Conservation (phyloP, 1,140 invertebrate genomes). For the Cherax destructor region DNA sequence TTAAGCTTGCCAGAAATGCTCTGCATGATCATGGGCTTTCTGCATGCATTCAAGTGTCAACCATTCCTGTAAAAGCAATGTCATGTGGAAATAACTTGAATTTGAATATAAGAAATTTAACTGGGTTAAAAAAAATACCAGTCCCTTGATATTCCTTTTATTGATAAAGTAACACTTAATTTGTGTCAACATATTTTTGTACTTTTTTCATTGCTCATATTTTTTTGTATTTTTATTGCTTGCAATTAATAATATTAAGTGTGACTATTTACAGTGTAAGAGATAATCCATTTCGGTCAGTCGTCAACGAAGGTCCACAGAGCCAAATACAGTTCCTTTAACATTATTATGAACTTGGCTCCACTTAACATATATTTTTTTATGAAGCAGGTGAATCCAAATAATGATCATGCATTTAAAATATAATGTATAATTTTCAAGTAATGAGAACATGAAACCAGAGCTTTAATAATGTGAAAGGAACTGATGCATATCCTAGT, state of each 20-base stretch:
- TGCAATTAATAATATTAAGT: neutral
- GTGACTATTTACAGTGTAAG: slow-evolving; percentile 31
- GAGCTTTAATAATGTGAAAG: neutral
- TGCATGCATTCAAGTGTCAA: too few species aligned
- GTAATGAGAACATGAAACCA: neutral
- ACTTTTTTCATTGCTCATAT: slow-evolving; percentile 18
- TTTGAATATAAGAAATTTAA: too few species aligned
- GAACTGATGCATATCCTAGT: neutral
- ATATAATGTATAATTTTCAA: neutral
- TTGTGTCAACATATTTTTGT: slow-evolving; percentile 9
- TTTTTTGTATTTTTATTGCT: slow-evolving; percentile 22
- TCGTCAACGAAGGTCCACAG: neutral
- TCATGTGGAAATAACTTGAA: too few species aligned
- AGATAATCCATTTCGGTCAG: neutral
- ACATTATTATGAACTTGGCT: slow-evolving; percentile 5
- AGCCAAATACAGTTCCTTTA: neutral
- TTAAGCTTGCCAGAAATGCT: too few species aligned
- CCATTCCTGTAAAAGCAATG: too few species aligned
- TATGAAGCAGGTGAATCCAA: too few species aligned
- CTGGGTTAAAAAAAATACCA: neutral
- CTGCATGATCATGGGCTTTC: too few species aligned
- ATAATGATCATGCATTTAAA: neutral
- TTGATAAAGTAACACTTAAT: slow-evolving; percentile 7
- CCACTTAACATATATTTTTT: neutral
- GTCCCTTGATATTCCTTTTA: slow-evolving; percentile 24